Evolutionary conservation across 2,888 invertebrate genomes (phyloP), one percentile per base, ranked within the genome.

Genomic region (Microctonus hyperodae): DNA sequence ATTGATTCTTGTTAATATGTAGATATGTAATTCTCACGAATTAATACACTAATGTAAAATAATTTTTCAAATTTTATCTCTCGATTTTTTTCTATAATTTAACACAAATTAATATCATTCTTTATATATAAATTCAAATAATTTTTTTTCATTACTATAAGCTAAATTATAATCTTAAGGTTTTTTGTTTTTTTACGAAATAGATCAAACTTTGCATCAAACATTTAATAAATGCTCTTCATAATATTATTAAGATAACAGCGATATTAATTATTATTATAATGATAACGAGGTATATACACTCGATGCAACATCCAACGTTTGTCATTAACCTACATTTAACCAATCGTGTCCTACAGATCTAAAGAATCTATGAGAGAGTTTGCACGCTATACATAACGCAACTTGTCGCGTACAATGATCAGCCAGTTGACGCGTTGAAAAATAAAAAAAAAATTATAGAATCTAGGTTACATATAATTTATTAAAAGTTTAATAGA

Each of bases 311-410:
- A 66, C 35, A 66, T 66, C 50, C 61, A 67, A 48, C 50, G 28
- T 53, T 67, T 68, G 68, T 70, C 71, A 69, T 72, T 72, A 72
- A 72, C 71, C 70, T 72, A 72, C 70, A 72, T 72, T 68, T 61
- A 63, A n/a, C 67, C 67, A 72, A 72, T 72, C 70, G 67, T 69
- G 67, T 69, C 58, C 44, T 53, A 25, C 62, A 69, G 64, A 72
- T 72, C 71, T 72, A 65, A 44, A 69, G 65, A 69, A 67, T 64
- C 50, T 16, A 40, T 35, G 25, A 40, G n/a, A 56, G 62, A 48
- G 62, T 50, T 56, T 40, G 65, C 69, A 69, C 69, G 70, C 68
- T 28, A 69, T 13, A 60, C 62, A 64, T 57, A 37, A 57, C 64
- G 57, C 64, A 61, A 35, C 64, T 65, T 72, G 63, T 66, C 67